phyloP scores from a whole-genome alignment of 2,888 invertebrate species.

The Leucophenga maculata region DNA sequence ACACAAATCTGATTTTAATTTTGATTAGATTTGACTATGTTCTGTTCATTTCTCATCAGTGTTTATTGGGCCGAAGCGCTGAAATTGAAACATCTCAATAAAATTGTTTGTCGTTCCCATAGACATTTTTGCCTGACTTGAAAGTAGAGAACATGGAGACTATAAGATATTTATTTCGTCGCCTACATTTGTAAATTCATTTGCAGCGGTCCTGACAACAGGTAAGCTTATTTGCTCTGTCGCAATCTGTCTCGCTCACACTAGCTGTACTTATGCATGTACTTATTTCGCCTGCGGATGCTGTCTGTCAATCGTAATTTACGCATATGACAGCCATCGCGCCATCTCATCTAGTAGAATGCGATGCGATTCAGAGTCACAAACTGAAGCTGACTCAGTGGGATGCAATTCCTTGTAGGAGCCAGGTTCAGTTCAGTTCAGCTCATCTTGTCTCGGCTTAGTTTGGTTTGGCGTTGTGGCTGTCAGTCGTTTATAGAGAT shows the following conservation, averaged over 20 bases:
- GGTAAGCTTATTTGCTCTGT: slow-evolving; percentile 33
- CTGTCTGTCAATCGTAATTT: slow-evolving; percentile 62
- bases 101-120: too few relatives aligned
- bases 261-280: neutral
- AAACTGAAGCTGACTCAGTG: slow-evolving; percentile 54
- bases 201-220: slow-evolving; percentile 54
- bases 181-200: slow-evolving; percentile 21
- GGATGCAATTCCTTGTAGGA: slow-evolving; percentile 62
- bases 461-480: slow-evolving; percentile 9
- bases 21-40: too few relatives aligned
- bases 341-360: slow-evolving; percentile 34
- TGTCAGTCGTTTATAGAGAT: slow-evolving; percentile 52
- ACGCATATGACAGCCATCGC: slow-evolving; percentile 55
- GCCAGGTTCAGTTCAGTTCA: slow-evolving; percentile 53
- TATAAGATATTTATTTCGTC: too few relatives aligned
- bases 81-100: too few relatives aligned
- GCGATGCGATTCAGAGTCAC: slow-evolving; percentile 3
- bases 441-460: slow-evolving; percentile 52
- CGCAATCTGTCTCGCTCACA: neutral
- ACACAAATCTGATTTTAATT: too few relatives aligned
- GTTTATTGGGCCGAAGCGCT: too few relatives aligned
- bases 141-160: too few relatives aligned
- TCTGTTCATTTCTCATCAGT: too few relatives aligned
- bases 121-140: too few relatives aligned
- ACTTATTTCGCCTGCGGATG: slow-evolving; percentile 37